These are phyloP conservation scores for Rallus limicola DNA, from an alignment of 2,113 vertebrate species.

Conservation along the genomic window DNA sequence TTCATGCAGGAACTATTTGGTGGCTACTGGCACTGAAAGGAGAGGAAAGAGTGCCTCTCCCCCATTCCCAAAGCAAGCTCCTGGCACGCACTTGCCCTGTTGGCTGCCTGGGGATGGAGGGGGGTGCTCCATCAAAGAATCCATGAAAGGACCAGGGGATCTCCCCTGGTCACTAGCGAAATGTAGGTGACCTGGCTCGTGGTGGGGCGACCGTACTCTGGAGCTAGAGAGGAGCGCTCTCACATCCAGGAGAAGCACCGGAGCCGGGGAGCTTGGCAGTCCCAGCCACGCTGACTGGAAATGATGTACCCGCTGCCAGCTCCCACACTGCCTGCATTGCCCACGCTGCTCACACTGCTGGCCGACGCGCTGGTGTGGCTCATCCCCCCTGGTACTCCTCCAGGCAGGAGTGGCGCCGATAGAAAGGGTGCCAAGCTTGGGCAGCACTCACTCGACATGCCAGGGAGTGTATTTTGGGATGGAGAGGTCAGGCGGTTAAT, in stretches of 20 bases:
- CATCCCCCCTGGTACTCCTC: neutral
- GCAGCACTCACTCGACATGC: fast-evolving
- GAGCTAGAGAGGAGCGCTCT: neutral
- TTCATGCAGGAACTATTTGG: fast-evolving
- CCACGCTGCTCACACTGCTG: neutral
- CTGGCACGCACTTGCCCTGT: fast-evolving
- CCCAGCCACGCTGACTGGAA: fast-evolving
- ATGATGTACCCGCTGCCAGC: neutral
- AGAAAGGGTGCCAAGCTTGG: neutral
- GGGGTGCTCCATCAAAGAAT: neutral
- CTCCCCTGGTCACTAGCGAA: neutral
- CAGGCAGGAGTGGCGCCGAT: fast-evolving
- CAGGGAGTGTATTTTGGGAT: neutral
- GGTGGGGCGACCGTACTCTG: neutral
- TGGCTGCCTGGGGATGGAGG: neutral
- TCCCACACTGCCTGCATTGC: fast-evolving
- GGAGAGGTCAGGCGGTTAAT: neutral
- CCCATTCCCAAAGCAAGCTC: neutral
- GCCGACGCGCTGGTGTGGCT: fast-evolving
- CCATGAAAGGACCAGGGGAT: neutral
- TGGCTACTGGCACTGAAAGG: neutral
- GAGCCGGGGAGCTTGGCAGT: neutral
- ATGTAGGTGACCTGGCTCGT: fast-evolving
- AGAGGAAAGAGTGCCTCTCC: neutral
- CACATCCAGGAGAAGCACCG: neutral